Conservation (phyloP, 2,113 vertebrate genomes). For the Halcyon malimbica region DNA sequence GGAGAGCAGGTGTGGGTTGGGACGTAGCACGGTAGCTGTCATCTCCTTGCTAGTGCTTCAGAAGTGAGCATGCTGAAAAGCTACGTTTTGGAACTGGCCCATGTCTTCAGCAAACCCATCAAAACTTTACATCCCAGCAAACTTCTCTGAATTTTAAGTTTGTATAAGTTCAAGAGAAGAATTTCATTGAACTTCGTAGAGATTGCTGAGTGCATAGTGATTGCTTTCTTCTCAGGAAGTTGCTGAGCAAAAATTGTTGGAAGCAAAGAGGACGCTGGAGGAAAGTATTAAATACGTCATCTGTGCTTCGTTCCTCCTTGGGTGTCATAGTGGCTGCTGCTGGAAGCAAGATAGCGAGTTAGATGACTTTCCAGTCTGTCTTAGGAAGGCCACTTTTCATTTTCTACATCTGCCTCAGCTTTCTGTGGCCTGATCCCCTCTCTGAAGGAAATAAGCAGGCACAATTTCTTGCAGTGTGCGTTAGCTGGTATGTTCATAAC, state of each 20-base stretch:
- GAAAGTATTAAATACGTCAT: not conserved
- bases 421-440: not conserved
- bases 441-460: not conserved
- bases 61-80: not conserved
- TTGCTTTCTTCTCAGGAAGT: not conserved
- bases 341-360: not conserved
- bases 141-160: not conserved
- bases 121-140: not conserved
- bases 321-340: not conserved
- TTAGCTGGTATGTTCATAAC: not conserved
- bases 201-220: not conserved
- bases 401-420: not conserved
- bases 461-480: not conserved
- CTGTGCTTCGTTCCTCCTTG: not conserved
- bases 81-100: not conserved
- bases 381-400: not conserved
- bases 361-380: not conserved
- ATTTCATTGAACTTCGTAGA: rapidly evolving
- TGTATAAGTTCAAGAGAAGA: not conserved
- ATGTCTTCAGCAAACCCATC: not conserved
- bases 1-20: not conserved
- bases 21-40: not conserved
- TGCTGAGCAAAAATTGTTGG: not conserved
- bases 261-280: not conserved
- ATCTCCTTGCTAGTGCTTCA: not conserved